These are phyloP conservation scores for Lepus townsendii DNA, from an alignment of 2,797 vertebrate species.

Conservation along the genomic window DNA sequence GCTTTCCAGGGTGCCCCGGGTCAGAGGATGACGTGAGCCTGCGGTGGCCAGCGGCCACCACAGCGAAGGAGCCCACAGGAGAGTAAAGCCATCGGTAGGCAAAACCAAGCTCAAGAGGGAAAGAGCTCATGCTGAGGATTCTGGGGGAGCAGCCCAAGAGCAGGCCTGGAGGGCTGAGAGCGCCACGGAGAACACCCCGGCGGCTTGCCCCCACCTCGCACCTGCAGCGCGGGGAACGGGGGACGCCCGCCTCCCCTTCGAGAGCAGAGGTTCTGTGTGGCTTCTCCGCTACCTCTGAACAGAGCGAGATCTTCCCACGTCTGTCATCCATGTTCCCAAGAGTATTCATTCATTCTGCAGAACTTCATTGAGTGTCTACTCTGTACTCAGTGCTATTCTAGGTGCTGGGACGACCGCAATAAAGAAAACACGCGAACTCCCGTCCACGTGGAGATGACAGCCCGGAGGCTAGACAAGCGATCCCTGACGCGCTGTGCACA, in stretches of 20 bases:
- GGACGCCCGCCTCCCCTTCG: too few species aligned
- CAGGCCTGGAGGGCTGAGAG: not conserved
- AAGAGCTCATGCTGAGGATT: not conserved
- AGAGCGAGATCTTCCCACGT: not conserved
- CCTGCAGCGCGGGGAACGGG: not conserved
- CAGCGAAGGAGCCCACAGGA: too few species aligned
- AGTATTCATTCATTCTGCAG: not conserved
- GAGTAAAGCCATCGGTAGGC: not conserved
- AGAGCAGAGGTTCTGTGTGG: too few species aligned
- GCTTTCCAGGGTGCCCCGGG: not conserved
- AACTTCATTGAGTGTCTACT: not conserved
- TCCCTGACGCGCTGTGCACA: not conserved
- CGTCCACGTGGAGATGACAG: not conserved
- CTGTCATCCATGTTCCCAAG: not conserved
- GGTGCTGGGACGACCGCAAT: not conserved
- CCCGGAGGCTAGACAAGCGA: not conserved
- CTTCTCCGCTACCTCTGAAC: not conserved
- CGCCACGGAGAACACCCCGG: not conserved
- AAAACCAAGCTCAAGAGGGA: not conserved
- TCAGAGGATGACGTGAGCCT: not conserved
- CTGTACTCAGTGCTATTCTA: not conserved
- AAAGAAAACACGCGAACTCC: not conserved
- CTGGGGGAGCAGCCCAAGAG: not conserved
- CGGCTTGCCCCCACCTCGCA: too few species aligned
- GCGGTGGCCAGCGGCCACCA: not conserved